Evolutionary conservation across 2,113 vertebrate species (phyloP).

Genomic region (Ascaphus truei): DNA sequence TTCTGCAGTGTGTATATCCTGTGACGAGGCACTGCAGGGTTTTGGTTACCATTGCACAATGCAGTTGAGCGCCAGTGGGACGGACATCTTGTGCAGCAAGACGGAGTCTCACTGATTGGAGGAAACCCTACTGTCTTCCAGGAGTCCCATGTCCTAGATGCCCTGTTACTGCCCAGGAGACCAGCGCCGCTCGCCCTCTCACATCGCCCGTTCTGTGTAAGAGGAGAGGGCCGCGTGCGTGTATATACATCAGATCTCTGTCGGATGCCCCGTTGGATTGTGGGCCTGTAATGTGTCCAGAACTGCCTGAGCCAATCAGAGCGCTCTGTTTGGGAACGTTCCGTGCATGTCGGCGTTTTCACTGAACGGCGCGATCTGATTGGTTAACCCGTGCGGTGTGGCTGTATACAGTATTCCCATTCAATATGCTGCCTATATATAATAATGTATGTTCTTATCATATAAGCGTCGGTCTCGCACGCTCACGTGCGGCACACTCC

Average conservation of each 20-base stretch:
- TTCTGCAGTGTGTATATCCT: background rate
- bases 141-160: background rate
- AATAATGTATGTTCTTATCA: no score
- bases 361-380: background rate
- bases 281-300: no score
- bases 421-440: conserved; percentile 25
- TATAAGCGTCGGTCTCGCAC: no score
- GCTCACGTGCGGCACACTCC: no score
- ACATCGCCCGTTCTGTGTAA: no score
- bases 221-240: no score
- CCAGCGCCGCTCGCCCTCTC: no score
- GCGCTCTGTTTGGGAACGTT: background rate
- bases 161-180: no score
- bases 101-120: background rate
- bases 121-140: background rate
- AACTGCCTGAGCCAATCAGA: background rate
- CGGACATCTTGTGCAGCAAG: background rate
- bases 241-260: no score
- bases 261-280: no score
- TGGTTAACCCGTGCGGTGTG: background rate
- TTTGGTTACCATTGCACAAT: no score
- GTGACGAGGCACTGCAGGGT: background rate
- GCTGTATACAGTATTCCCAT: no score
- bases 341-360: background rate
- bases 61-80: background rate